A percentile compares a stretch with the other conserved stretches of the same genome.
These are phyloP conservation scores for Xenentodon cancila DNA, from an alignment of 2,797 vertebrate genomes.

Conservation along the genomic window DNA sequence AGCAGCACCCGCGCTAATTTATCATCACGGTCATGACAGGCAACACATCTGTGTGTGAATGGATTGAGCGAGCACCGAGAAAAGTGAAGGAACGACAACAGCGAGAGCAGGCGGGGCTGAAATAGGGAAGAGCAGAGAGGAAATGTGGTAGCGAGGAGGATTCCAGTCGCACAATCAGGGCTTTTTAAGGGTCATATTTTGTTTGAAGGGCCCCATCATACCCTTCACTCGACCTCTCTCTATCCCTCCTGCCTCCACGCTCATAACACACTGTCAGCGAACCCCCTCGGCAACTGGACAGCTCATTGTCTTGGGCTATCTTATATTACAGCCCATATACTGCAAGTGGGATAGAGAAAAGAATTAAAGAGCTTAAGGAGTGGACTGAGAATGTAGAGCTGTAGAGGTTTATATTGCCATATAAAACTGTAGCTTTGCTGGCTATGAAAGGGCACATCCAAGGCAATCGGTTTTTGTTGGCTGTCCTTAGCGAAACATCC, in stretches of 20 bases:
- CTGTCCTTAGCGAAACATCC: constrained; percentile 17
- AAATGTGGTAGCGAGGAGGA: constrained; percentile 67
- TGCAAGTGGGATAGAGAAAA: constrained; percentile 73
- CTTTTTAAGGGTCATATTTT: constrained; percentile 73
- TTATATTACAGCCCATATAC: constrained; percentile 71
- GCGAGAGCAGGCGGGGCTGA: constrained; percentile 40
- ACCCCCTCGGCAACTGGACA: constrained; percentile 69
- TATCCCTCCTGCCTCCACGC: constrained; percentile 51
- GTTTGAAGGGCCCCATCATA: constrained; percentile 73
- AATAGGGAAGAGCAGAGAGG: constrained; percentile 42
- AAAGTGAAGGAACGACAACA: constrained; percentile 57
- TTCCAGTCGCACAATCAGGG: constrained; percentile 53
- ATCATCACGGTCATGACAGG: constrained; percentile 81
- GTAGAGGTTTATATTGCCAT: constrained; percentile 52
- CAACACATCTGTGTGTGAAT: constrained; percentile 82
- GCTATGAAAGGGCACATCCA: constrained; percentile 47
- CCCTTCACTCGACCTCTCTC: constrained; percentile 68
- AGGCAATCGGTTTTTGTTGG: constrained; percentile 22
- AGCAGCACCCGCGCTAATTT: constrained; percentile 83
- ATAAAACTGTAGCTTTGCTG: constrained; percentile 49
- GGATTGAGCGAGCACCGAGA: constrained; percentile 71
- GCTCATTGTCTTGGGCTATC: constrained; percentile 73
- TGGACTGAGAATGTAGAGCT: constrained; percentile 56
- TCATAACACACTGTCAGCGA: constrained; percentile 60
- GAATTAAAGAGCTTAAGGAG: constrained; percentile 71